Conservation (phyloP, 2,797 vertebrate genomes). For the Tapirus indicus region DNA sequence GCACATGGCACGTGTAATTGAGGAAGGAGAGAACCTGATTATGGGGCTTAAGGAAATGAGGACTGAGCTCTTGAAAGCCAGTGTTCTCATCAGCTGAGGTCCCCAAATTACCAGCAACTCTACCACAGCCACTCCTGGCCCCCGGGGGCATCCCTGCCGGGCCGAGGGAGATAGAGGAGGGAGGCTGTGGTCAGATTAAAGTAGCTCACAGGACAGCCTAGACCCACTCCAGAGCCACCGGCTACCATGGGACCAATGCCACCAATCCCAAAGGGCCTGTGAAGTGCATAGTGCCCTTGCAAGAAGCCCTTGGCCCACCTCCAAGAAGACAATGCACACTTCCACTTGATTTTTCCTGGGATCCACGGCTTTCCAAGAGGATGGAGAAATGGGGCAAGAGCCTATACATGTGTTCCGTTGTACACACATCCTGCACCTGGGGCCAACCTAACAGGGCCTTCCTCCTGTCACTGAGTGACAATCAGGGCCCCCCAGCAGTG, state of each 20-base stretch:
- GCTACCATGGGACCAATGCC: not conserved
- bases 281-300: not conserved
- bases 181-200: not conserved
- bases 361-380: not conserved
- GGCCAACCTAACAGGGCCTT: not conserved
- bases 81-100: not conserved
- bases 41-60: not conserved
- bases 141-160: too few relatives aligned
- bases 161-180: too few relatives aligned
- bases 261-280: not conserved
- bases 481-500: not conserved
- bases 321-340: not conserved
- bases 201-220: not conserved
- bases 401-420: not conserved
- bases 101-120: not conserved
- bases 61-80: not conserved
- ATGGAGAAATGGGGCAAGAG: not conserved
- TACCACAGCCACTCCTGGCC: too few relatives aligned
- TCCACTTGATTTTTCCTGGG: not conserved
- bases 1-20: accelerated
- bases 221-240: not conserved
- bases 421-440: not conserved
- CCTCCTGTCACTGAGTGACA: not conserved
- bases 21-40: not conserved
- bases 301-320: not conserved